Percentiles rank a stretch among this genome's conserved stretches.
phyloP scores from a whole-genome alignment of 2,888 invertebrate genomes.

The Cataglyphis albicans region DNA sequence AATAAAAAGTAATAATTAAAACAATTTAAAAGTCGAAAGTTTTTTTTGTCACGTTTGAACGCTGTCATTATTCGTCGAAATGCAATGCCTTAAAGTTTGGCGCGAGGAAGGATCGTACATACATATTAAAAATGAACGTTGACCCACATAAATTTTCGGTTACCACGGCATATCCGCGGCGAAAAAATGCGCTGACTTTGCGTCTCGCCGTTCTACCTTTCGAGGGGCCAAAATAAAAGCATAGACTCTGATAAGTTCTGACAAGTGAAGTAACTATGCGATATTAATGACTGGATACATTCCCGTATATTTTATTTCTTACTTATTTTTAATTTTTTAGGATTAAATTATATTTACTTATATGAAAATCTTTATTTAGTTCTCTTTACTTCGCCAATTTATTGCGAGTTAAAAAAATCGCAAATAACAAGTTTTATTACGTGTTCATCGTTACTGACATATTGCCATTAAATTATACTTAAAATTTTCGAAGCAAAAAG shows the following conservation, averaged over 20 bases:
- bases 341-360: neutral
- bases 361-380: neutral
- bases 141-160: constrained; percentile 66
- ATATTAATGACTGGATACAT: constrained; percentile 23
- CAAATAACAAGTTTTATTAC: neutral
- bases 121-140: constrained; percentile 60
- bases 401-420: neutral
- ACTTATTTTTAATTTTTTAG: neutral
- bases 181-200: constrained; percentile 67
- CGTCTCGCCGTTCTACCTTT: constrained; percentile 62
- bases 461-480: constrained; percentile 22
- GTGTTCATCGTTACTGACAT: neutral
- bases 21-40: neutral
- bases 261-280: constrained; percentile 16
- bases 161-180: constrained; percentile 50
- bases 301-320: constrained; percentile 3
- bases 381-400: constrained; percentile 1
- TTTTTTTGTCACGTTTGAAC: neutral
- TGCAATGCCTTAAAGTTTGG: constrained; percentile 30
- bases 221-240: constrained; percentile 41
- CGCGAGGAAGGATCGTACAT: constrained; percentile 35
- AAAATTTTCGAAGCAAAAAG: constrained; percentile 20
- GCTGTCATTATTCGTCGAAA: constrained; percentile 24
- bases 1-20: neutral
- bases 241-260: constrained; percentile 3